A percentile compares a stretch with the other conserved stretches of the same genome.
phyloP scores from a whole-genome alignment of 35 echinoderm and acorn worm species.

The Eucidaris tribuloides region DNA sequence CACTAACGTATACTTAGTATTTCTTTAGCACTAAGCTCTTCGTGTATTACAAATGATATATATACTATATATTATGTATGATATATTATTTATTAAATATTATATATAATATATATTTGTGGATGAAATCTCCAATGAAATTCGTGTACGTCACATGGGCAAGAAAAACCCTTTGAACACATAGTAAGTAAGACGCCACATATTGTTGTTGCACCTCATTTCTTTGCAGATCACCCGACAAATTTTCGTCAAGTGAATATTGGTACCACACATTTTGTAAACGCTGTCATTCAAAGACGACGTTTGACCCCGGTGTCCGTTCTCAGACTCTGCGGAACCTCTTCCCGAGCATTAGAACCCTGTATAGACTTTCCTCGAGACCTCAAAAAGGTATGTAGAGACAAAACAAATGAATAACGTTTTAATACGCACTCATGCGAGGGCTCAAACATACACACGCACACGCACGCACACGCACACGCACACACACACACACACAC shows the following conservation, averaged over 20 bases:
- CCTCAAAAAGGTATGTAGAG: conserved; percentile 40
- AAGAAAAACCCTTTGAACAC: background rate
- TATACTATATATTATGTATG: too few relatives aligned
- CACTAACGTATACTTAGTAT: too few relatives aligned
- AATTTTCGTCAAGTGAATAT: conserved; percentile 70
- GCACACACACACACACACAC: background rate
- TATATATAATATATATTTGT: background rate
- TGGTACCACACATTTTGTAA: conserved; percentile 95
- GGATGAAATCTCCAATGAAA: background rate
- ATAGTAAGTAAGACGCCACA: background rate
- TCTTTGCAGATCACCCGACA: conserved; percentile 22
- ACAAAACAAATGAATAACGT: background rate
- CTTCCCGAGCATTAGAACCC: conserved; percentile 59
- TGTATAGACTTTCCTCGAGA: conserved; percentile 76
- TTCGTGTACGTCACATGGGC: background rate
- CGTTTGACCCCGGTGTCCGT: conserved; percentile 77
- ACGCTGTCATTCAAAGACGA: conserved; percentile 78
- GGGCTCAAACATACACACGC: background rate
- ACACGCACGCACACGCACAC: background rate
- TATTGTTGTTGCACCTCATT: background rate
- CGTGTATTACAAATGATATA: too few relatives aligned
- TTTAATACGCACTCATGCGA: background rate
- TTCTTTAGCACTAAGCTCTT: too few relatives aligned
- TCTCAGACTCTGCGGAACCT: conserved; percentile 79
- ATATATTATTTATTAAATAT: background rate